Evolutionary conservation across 2,888 invertebrate species (phyloP), one percentile per base, ranked within the genome.

Genomic region (Tromatobia lineatoria): DNA sequence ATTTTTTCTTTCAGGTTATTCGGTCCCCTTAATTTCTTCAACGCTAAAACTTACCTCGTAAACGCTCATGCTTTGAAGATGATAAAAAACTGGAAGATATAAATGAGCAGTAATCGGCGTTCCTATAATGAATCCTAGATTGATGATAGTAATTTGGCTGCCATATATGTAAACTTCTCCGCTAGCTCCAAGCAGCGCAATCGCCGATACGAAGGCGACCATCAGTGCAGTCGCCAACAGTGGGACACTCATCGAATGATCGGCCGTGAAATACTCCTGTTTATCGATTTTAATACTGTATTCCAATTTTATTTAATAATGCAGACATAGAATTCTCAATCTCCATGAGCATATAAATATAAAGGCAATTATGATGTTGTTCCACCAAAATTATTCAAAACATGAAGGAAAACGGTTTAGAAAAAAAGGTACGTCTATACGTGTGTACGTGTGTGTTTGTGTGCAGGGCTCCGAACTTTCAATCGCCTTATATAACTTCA

Each of bases 201-300:
- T 96, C 45, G 98, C 98, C 0, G 98, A 98, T 96, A 98, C 97
- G 92, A 98, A 98, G 54, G 98, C 98, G 18, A 98, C 98, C 97
- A 98, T 98, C 81, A 98, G 94, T 2, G 98, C 98, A 86, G 98
- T 97, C 7, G 98, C 97, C 0, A 98, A 97, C 0, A 98, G 98
- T 6, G 95, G 92, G 88, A 97, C 95, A 6, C 97, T 95, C 97
- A 98, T 97, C 85, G 96, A 97, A 80, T 96, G 95, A 91, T 98
- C 96, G 0, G 98, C 98, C 77, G 97, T 93, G 81, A 98, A 95
- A 91, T 97, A 98, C 94, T 98, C 98, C 96, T 97, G 94, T 52
- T 54, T 11, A 23, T 11, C 23, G 71, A 67, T 54, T 54, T 3
- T 18, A 50, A 50, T 50, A n/a, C 4, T 11, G 3, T 7, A 52